A percentile compares a stretch with the other conserved stretches of the same genome.
Conservation (phyloP, 64 coral and sea anemone species). For the Platygyra sinensis region DNA sequence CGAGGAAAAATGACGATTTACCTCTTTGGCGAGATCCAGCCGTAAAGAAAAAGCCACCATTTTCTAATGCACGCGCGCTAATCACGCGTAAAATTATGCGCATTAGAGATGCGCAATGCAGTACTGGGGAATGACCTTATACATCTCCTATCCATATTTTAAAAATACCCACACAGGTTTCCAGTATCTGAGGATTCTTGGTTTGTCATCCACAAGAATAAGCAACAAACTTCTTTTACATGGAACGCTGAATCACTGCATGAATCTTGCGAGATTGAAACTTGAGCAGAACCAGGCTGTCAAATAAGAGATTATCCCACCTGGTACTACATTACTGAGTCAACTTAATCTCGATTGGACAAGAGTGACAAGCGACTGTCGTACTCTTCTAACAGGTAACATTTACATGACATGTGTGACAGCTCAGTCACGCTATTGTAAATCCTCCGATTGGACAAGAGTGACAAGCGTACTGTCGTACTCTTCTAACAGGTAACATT, state of each 20-base stretch:
- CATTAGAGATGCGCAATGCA: too few species aligned
- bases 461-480: constrained; percentile 71
- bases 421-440: not conserved
- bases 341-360: constrained; percentile 89
- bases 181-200: constrained; percentile 70
- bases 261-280: constrained; percentile 67
- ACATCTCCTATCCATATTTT: not conserved
- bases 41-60: too few species aligned
- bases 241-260: constrained; percentile 68
- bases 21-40: too few species aligned
- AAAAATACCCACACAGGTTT: constrained; percentile 48
- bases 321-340: constrained; percentile 62
- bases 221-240: constrained; percentile 61
- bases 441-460: constrained; percentile 78
- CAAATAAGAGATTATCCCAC: constrained; percentile 63
- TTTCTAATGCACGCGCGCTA: too few species aligned
- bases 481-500: constrained; percentile 72
- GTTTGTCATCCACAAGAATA: constrained; percentile 82
- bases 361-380: constrained; percentile 78
- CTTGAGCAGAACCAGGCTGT: constrained; percentile 73
- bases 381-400: constrained; percentile 70
- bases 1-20: too few species aligned
- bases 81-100: too few species aligned
- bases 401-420: not conserved
- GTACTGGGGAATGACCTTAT: too few species aligned